A percentile compares a stretch with the other conserved stretches of the same genome.
Conservation (phyloP, 1,140 invertebrate species). For the Cydia strobilella region DNA sequence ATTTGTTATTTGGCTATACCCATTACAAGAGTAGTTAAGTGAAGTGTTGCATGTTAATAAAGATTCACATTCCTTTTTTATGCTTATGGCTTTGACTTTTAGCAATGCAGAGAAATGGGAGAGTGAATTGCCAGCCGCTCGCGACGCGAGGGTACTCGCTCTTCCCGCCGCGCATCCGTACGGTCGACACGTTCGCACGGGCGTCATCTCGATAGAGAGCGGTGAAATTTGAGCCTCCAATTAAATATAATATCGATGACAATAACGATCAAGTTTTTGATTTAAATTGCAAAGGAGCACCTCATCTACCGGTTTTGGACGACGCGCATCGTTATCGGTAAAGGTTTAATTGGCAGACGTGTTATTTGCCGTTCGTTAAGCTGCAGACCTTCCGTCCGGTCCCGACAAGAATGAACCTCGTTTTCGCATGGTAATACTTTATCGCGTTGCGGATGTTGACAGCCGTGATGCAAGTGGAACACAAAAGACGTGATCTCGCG, state of each 20-base stretch:
- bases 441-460: slow-evolving; percentile 14
- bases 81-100: slow-evolving; percentile 35
- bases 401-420: neutral
- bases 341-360: slow-evolving; percentile 48
- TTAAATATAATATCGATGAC: slow-evolving; percentile 58
- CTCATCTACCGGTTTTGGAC: slow-evolving; percentile 45
- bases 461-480: slow-evolving; percentile 29
- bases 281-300: slow-evolving; percentile 64
- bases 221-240: slow-evolving; percentile 42
- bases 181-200: neutral
- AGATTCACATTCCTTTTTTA: slow-evolving; percentile 43
- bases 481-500: slow-evolving; percentile 39
- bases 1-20: slow-evolving; percentile 55
- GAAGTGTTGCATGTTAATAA: slow-evolving; percentile 43
- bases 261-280: slow-evolving; percentile 57
- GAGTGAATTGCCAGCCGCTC: slow-evolving; percentile 27
- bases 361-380: slow-evolving; percentile 31
- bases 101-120: slow-evolving; percentile 9
- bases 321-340: slow-evolving; percentile 37
- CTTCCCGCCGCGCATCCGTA: neutral
- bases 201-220: slow-evolving; percentile 9
- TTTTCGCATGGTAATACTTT: slow-evolving; percentile 10
- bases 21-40: slow-evolving; percentile 52
- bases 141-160: neutral
- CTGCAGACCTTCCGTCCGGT: neutral